Evolutionary conservation across 1,140 invertebrate genomes (phyloP), one percentile per base, ranked within the genome.

Genomic region (Plectrocnemia conspersa): DNA sequence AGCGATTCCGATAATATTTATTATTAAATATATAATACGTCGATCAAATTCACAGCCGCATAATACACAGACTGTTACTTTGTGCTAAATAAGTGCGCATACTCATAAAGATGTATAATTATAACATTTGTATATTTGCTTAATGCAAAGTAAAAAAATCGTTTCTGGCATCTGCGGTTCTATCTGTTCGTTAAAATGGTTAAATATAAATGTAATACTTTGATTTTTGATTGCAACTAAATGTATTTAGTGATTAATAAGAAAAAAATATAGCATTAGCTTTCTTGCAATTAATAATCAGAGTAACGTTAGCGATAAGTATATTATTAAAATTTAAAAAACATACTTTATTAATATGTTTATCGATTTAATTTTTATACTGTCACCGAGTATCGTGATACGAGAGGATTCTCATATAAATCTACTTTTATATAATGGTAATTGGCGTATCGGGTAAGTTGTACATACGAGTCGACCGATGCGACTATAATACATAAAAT

Each of bases 91-190:
- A 9, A 16, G 15, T 38, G 35, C 35, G 18, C 18, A 38, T 50
- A 50, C 16, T 38, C 38, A 36, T n/a, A n/a, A n/a, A n/a, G n/a
- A n/a, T n/a, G n/a, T n/a, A 50, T 19, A 38, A 33, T 50, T 50
- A 35, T 48, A 35, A 33, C 19, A 48, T 24, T 38, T 21, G 40
- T 50, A 38, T 25, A 38, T 23, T 38, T 21, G 47, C 33, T 50
- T 50, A 35, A 32, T 48, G 29, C 27, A 48, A 48, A 19, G n/a
- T 25, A 25, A 38, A 21, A 16, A 19, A 50, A 33, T 11, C 11
- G 33, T 38, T 45, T 25, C 24, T 38, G 23, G 42, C 58, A 61
- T 61, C 58, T 61, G 58, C 38, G 52, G 58, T 56, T 56, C 53
- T 47, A 33, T 54, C 52, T 59, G 52, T 29, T 15, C 23, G 9